Evolutionary conservation across 2,113 vertebrate species (phyloP), one percentile per base, ranked within the genome.

Genomic region (Rhinogobius similis): DNA sequence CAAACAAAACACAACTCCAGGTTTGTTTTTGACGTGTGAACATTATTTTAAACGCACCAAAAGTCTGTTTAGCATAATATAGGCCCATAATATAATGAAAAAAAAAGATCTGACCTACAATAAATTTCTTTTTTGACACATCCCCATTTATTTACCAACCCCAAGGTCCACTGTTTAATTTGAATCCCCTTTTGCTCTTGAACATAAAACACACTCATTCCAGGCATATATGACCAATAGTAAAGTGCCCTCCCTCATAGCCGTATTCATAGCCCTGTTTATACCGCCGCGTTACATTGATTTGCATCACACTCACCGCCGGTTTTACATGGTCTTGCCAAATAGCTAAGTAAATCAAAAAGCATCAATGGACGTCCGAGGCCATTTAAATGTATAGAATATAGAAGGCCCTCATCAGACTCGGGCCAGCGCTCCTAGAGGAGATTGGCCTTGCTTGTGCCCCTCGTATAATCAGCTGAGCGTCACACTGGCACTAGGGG

Each of bases 331-430:
- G 74, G 77, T 83, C 86, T 80, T 88, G 87, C 85, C 83, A 73
- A 84, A 78, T 38, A 48, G 70, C 2, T 53, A 76, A 89, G 83
- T 90, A 90, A 91, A 91, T 91, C 90, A 91, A 82, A 86, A 61
- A 36, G 67, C 73, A 38, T 12, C 61, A 53, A 58, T 76, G 61
- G 76, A 66, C 82, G 74, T 73, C 76, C 72, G 68, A 87, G 70
- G 85, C 87, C 87, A 93, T 93, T 92, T 91, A 92, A 92, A 93
- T 92, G 91, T 93, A 91, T 87, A 88, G 88, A 90, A 92, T 93
- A 90, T 87, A 90, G 87, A 93, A 84, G 87, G 87, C 82, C 85
- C 81, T 93, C 92, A 93, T 93, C 91, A 93, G 92, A 91, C 83
- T 88, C 10, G 87, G 91, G 79, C 92, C 89, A 89, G 84, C 21